These are phyloP conservation scores for Lineus longissimus DNA, from an alignment of 1,140 invertebrate genomes.

Conservation along the genomic window DNA sequence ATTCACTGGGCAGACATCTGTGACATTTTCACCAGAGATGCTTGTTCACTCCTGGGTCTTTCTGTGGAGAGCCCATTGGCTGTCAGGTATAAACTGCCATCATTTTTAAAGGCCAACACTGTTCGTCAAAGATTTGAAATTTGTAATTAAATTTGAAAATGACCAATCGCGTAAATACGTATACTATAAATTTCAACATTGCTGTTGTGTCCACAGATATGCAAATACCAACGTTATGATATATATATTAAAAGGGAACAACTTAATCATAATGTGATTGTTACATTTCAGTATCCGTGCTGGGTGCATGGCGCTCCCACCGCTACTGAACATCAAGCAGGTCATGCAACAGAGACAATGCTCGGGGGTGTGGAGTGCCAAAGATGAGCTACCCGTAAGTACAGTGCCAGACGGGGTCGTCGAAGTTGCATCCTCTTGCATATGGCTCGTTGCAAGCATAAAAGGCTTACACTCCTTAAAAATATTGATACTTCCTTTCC, in stretches of 20 bases:
- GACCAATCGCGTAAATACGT: too few relatives aligned
- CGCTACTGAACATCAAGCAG: constrained; percentile 89
- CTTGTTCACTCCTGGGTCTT: constrained; percentile 83
- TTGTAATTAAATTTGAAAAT: too few relatives aligned
- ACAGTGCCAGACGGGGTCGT: not conserved
- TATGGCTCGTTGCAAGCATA: too few relatives aligned
- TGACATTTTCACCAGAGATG: constrained; percentile 88
- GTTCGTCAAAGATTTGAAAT: too few relatives aligned
- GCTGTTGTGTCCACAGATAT: too few relatives aligned
- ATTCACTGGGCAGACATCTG: constrained; percentile 80
- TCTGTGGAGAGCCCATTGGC: constrained; percentile 79
- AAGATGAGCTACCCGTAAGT: constrained; percentile 91
- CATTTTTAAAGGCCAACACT: too few relatives aligned
- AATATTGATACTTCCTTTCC: not conserved
- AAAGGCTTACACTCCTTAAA: not conserved
- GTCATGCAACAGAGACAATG: constrained; percentile 94
- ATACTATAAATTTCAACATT: too few relatives aligned
- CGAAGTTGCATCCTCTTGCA: too few relatives aligned
- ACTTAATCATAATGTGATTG: too few relatives aligned
- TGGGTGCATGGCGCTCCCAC: constrained; percentile 87
- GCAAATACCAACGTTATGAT: too few relatives aligned
- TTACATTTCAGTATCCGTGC: constrained; percentile 74
- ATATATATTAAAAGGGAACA: too few relatives aligned
- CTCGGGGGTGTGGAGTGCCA: constrained; percentile 85
- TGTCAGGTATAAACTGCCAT: too few relatives aligned